These are phyloP conservation scores for Euzophera pinguis DNA, from an alignment of 2,888 invertebrate species.

Conservation along the genomic window DNA sequence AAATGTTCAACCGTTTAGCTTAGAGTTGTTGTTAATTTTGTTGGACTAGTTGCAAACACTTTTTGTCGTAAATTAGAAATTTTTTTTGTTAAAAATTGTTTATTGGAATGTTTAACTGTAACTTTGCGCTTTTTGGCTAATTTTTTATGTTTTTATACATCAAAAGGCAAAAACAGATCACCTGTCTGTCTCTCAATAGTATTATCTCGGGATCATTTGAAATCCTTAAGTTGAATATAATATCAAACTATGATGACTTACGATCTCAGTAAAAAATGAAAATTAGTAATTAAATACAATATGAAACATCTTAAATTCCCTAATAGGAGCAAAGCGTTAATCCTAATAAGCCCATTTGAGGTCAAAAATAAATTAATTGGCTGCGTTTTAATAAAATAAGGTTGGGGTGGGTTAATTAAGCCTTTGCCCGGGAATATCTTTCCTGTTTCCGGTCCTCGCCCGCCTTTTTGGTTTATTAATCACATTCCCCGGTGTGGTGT, in stretches of 20 bases:
- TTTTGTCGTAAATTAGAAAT: neutral
- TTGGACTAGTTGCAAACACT: constrained; percentile 2
- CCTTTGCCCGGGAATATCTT: constrained; percentile 30
- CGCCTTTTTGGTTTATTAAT: constrained; percentile 13
- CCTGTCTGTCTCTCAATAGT: no score
- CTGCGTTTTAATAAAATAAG: constrained; percentile 39
- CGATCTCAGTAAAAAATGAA: no score
- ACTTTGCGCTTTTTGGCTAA: no score
- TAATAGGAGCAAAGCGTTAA: constrained; percentile 24
- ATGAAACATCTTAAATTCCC: neutral
- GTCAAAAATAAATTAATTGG: constrained; percentile 42
- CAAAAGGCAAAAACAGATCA: no score
- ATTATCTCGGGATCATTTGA: no score
- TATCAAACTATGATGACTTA: no score
- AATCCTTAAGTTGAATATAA: no score
- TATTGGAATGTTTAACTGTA: neutral
- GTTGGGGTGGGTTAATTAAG: constrained; percentile 39
- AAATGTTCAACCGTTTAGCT: constrained; percentile 9
- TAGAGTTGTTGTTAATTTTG: constrained; percentile 5
- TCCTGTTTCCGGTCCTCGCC: constrained; percentile 22
- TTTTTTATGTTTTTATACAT: no score
- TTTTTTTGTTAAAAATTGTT: neutral
- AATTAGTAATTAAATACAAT: no score
- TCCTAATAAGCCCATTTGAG: constrained; percentile 30
- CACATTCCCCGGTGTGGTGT: constrained; percentile 7